Evolutionary conservation across 2,113 vertebrate species (phyloP), one percentile per base, ranked within the genome.

Genomic region (Cathartes aura): DNA sequence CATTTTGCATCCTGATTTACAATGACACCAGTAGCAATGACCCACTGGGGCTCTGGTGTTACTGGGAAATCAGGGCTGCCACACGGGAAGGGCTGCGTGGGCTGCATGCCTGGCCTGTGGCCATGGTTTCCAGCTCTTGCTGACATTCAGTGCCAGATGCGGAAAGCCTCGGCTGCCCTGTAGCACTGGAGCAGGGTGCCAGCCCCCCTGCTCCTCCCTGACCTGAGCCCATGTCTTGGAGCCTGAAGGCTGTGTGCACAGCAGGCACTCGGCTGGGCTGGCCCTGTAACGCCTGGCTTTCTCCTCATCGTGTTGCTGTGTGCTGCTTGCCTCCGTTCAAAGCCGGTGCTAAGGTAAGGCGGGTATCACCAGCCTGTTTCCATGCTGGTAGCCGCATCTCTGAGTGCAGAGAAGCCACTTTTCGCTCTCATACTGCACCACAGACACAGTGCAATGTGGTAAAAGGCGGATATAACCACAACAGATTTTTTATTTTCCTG

Each of bases 41-140:
- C 45, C 21, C 15, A 32, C 22, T 2, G 1, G 23, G n/a, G 15
- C 9, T 3, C 59, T 50, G n/a, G 15, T 66, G 13, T 48, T 43
- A 30, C 23, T 52, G 83, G 29, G 38, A 73, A 42, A 58, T 53
- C 21, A 58, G 42, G 22, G 36, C 26, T 75, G 42, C 52, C 8
- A 0, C 1, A 0, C 0, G 0, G 20, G 24, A 24, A 78, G 16
- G 42, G 15, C 24, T 38, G 24, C 3, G 2, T 19, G 59, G 15
- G 60, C 45, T 60, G 56, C 0, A 1, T 26, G 38, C 36, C 40
- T 43, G 59, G 42, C 30, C 42, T 15, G 9, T 60, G 72, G 43
- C 8, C 1, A 0, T 13, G 56, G 12, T 59, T 94, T 62, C 29
- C 26, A 79, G 12, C 17, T 34, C 52, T 32, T 87, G 30, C 38